Base-by-base conservation (phyloP, 2,113 vertebrate species). In the Atlantisia rogersi region DNA sequence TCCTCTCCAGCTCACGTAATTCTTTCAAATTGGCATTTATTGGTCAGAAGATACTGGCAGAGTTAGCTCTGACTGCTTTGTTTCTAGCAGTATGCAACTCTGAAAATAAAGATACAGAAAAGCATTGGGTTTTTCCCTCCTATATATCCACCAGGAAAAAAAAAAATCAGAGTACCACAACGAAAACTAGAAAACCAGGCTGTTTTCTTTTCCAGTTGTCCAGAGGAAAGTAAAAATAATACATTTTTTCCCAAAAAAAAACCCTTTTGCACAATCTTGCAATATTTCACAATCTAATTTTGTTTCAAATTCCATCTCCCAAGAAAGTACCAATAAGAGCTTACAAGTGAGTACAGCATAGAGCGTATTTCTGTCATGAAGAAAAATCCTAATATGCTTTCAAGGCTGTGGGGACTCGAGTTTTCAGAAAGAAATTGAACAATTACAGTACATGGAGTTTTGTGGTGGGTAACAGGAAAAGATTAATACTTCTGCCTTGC, bases 271-370 rank as follows among this genome's bases (percentile, higher is more conserved):
- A 26, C 75, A 87, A 46, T 86, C 76, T 85, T 90, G 68, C 89
- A 92, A 40, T 75, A 95, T 87, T 78, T 97, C 90, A 90, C 46
- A 83, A 93, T 95, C 88, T 95, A 96, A 95, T 96, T 96, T 86
- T 92, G 56, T 93, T 94, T 94, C 96, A 94, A 86, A 79, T 25
- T 18, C 13, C 55, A 35, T 96, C 88, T 95, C 94, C 86, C 90
- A 90, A 60, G 83, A 88, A 94, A 95, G 79, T 79, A 95, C 86
- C 94, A 90, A 63, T 58, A 91, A 97, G 92, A 26, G 24, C 88
- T 92, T 93, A 84, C 59, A 93, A 70, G 58, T 91, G 31, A 95
- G 40, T 82, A 93, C 25, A 58, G 44, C n/a, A 86, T n/a, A 94
- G 92, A 90, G 69, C 71, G 82, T 96, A 95, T 95, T 97, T 96